Evolutionary conservation across 1,140 invertebrate genomes (phyloP), one percentile per base, ranked within the genome.

Genomic region (Drosophila ohnishii): DNA sequence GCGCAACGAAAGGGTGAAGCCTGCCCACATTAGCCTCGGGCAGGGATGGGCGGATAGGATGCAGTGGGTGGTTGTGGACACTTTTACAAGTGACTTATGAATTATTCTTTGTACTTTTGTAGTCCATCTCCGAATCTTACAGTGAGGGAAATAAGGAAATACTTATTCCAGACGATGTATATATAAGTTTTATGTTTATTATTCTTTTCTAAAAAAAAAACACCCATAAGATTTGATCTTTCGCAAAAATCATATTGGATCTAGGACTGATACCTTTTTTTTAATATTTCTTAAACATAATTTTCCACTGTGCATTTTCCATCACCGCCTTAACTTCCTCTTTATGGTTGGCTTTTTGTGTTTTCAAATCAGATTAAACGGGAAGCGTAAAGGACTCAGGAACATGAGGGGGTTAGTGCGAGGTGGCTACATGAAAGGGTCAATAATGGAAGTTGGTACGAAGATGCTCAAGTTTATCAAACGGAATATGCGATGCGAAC

Each of bases 41-140:
- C 53, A 40, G 32, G 40, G 44, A 14, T 10, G 5, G 22, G 7
- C 11, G 30, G 25, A 28, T 28, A 50, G 71, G 13, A 14, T 65
- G 44, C 8, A 32, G 14, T 25, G 40, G 19, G 40, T 57, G 51
- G 35, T 25, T 65, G 61, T 66, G 71, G 72, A 70, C 83, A 86
- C 69, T 89, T 87, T 87, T 80, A 82, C 86, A 89, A 90, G 78
- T 89, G 81, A 89, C 86, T 81, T 86, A 89, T 86, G 85, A 87
- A 87, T 87, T 87, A 87, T 87, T 88, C 83, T 66, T 80, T 72
- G 62, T 56, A 69, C 55, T 63, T 57, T 34, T 39, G 47, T 22
- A 32, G 66, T 64, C 44, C 63, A 64, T 77, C 53, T 44, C 22
- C 32, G 47, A 69, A 37, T 37, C 10, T 14, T 40, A 30, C 47